These are phyloP conservation scores for Cirrhinus mrigala DNA, from an alignment of 2,797 vertebrate species.

Conservation along the genomic window DNA sequence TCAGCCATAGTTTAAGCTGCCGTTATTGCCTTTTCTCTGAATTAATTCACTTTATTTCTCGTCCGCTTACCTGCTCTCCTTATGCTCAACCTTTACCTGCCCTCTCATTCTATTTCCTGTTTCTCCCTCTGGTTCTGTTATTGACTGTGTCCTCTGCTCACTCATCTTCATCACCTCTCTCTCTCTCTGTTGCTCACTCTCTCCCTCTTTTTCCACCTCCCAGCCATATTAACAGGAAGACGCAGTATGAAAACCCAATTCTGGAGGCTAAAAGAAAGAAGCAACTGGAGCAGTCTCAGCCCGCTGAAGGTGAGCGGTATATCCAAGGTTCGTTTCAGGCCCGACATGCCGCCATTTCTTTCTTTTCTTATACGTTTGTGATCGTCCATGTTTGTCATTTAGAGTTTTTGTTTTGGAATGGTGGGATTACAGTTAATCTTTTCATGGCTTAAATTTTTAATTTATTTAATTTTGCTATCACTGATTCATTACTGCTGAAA, in stretches of 20 bases:
- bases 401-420: conserved; percentile 6
- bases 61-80: conserved; percentile 7
- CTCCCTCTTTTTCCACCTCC: conserved; percentile 34
- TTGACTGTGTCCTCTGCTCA: conserved; percentile 20
- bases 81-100: conserved; percentile 12
- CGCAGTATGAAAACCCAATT: conserved; percentile 97
- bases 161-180: conserved; percentile 13
- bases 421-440: background rate
- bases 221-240: conserved; percentile 99
- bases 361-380: conserved; percentile 65
- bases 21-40: conserved; percentile 35
- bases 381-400: conserved; percentile 7
- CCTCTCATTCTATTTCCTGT: conserved; percentile 22
- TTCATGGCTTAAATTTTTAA: background rate
- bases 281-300: conserved; percentile 92
- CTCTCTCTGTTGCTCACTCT: background rate
- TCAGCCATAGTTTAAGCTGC: conserved; percentile 31
- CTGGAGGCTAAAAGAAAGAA: conserved; percentile 96
- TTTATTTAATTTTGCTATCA: background rate
- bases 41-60: conserved; percentile 48
- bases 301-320: conserved; percentile 83
- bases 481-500: background rate
- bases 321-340: conserved; percentile 76
- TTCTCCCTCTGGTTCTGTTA: conserved; percentile 29
- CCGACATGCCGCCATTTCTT: conserved; percentile 70